Percentiles rank a stretch among this genome's conserved stretches.
phyloP scores from a whole-genome alignment of 2,888 invertebrate species.

The Deilephila porcellus region DNA sequence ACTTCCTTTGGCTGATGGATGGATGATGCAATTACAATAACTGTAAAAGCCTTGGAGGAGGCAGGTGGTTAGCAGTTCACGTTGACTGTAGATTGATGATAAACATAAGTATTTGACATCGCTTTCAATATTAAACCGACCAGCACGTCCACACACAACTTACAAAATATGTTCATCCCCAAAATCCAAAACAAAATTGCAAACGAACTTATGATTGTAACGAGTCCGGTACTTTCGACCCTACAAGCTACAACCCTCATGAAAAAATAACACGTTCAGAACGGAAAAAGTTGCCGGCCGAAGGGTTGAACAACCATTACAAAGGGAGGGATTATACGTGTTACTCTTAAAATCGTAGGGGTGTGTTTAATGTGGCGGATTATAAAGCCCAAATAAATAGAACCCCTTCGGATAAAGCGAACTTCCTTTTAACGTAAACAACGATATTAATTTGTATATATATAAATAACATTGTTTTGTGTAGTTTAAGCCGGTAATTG shows the following conservation, averaged over 20 bases:
- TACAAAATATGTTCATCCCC: neutral
- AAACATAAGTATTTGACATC: too few relatives aligned
- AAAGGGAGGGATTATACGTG: slow-evolving; percentile 60
- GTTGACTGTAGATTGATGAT: too few relatives aligned
- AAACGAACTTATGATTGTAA: slow-evolving; percentile 15
- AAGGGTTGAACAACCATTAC: slow-evolving; percentile 59
- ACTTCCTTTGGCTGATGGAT: too few relatives aligned
- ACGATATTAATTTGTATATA: neutral
- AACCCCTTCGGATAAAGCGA: slow-evolving; percentile 23
- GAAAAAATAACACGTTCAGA: slow-evolving; percentile 38
- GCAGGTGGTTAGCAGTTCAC: too few relatives aligned
- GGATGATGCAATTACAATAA: too few relatives aligned
- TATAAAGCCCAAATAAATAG: slow-evolving; percentile 54
- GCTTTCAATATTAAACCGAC: too few relatives aligned
- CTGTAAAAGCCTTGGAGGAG: too few relatives aligned
- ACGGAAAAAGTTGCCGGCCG: slow-evolving; percentile 50
- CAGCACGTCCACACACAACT: neutral
- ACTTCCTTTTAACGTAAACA: slow-evolving; percentile 11
- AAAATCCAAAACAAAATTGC: neutral
- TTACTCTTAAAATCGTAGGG: slow-evolving; percentile 51
- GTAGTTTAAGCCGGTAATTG: neutral
- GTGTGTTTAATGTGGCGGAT: slow-evolving; percentile 53
- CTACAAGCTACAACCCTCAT: neutral
- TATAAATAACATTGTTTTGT: neutral
- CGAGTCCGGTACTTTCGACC: neutral